These are phyloP conservation scores for Heliornis fulica DNA, from an alignment of 2,113 vertebrate genomes.

Conservation along the genomic window DNA sequence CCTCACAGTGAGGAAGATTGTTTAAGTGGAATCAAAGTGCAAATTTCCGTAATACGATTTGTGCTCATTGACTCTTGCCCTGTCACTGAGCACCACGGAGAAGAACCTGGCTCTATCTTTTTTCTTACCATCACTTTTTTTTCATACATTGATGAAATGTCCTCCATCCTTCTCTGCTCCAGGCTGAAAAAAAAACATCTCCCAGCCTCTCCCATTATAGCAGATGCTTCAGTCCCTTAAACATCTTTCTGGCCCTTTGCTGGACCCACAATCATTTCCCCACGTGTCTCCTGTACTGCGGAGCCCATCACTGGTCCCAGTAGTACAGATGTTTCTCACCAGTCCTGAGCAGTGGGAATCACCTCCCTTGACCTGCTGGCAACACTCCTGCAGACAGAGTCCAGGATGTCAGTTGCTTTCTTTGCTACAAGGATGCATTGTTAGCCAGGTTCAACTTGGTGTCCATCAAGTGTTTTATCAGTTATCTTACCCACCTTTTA, in stretches of 20 bases:
- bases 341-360: neutral
- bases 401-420: neutral
- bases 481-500: neutral
- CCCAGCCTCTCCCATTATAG: neutral
- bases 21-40: neutral
- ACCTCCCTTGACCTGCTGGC: no score
- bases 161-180: neutral
- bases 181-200: neutral
- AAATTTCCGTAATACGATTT: neutral
- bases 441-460: neutral
- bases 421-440: neutral
- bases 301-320: neutral
- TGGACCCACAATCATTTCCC: neutral
- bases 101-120: neutral
- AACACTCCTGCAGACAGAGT: neutral
- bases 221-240: neutral
- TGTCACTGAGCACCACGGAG: neutral
- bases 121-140: neutral
- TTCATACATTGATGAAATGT: neutral
- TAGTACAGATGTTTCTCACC: neutral
- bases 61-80: neutral
- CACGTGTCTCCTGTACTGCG: rapidly evolving
- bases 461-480: rapidly evolving
- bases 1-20: neutral
- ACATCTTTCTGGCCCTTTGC: neutral